Evolutionary conservation across 2,113 vertebrate species (phyloP).

Genomic region (Tringa solitaria): DNA sequence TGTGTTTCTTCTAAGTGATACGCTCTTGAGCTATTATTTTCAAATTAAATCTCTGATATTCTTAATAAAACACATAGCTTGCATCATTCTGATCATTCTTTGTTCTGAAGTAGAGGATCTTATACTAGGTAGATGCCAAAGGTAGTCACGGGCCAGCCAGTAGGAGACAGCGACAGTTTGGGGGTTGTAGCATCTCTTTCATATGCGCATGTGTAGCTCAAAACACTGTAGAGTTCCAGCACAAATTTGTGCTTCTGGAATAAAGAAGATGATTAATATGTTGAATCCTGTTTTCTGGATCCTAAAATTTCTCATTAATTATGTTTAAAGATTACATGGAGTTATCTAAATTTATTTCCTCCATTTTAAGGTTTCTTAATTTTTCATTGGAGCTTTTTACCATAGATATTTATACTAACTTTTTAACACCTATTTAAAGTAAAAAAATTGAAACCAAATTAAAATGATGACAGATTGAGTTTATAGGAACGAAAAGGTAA

Average conservation of each 20-base stretch:
- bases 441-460: neutral
- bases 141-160: neutral
- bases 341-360: neutral
- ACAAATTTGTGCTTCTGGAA: neutral
- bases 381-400: neutral
- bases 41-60: neutral
- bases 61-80: neutral
- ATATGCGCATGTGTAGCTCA: neutral
- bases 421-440: neutral
- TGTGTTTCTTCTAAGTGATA: neutral
- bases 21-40: neutral
- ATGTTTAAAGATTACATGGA: neutral
- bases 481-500: neutral
- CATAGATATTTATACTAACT: neutral
- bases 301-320: neutral
- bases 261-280: neutral
- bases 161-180: neutral
- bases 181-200: rapidly evolving
- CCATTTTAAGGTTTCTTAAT: neutral
- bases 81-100: neutral
- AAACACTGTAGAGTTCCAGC: neutral
- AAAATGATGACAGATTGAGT: neutral
- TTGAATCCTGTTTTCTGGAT: neutral
- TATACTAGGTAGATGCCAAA: neutral
- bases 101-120: neutral